phyloP scores from a whole-genome alignment of 2,113 vertebrate genomes.

The Rhinoptilus africanus region DNA sequence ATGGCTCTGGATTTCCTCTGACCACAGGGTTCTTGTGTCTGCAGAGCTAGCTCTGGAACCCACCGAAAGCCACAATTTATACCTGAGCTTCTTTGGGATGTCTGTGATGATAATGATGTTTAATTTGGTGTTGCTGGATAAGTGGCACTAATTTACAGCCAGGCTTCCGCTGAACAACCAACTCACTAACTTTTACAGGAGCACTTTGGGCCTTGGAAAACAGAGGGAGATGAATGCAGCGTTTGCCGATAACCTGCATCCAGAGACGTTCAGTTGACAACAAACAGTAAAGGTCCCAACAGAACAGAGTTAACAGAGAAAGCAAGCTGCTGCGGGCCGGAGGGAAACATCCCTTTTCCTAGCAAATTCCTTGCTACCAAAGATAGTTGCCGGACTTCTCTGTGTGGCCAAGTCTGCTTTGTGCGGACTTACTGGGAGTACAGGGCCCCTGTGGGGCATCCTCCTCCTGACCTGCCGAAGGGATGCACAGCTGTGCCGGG shows the following conservation, averaged over 20 bases:
- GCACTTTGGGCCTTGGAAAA: background rate
- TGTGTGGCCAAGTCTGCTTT: background rate
- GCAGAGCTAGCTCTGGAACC: background rate
- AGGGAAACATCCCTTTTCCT: background rate
- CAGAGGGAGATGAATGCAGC: background rate
- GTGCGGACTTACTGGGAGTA: background rate
- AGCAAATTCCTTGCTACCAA: background rate
- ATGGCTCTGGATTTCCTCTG: background rate
- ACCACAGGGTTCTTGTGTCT: background rate
- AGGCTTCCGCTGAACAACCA: background rate
- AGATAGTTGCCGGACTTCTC: background rate
- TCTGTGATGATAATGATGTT: rapidly evolving
- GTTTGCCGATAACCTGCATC: background rate
- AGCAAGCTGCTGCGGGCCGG: background rate
- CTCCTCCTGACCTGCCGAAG: rapidly evolving
- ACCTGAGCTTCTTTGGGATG: background rate
- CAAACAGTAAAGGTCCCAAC: background rate
- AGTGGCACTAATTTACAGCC: background rate
- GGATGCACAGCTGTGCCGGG: background rate
- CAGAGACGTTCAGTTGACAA: rapidly evolving
- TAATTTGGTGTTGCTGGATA: background rate
- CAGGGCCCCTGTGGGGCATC: background rate
- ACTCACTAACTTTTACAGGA: background rate
- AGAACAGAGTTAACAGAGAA: background rate
- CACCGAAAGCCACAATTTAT: background rate